Evolutionary conservation across 2,797 vertebrate genomes (phyloP), one percentile per base, ranked within the genome.

Genomic region (Cyclopterus lumpus): DNA sequence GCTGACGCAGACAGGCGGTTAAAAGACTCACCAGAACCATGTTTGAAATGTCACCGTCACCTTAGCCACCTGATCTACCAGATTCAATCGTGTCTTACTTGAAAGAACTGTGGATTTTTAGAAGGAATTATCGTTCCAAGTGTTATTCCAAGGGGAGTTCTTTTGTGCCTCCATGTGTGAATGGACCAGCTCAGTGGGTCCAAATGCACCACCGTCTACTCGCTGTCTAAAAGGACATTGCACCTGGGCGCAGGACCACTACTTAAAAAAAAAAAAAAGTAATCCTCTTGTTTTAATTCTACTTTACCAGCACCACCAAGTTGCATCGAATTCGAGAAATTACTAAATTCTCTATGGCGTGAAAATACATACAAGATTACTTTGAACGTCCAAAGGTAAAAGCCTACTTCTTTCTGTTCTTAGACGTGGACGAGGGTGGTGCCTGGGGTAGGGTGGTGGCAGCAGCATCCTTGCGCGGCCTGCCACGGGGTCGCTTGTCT

Each of bases 401-500:
- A 30, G 53, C 53, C 93, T 97, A 98, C 97, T 99, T 99, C 93
- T 97, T 98, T 93, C 95, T 96, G 95, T 95, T 96, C 94, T 96
- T 97, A 92, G 96, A 95, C 77, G 94, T 95, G 89, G 95, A 95
- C 91, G 94, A 94, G 67, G 88, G 78, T 82, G 86, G 89, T 18
- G 86, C 79, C 81, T 91, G 92, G 85, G 93, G 87, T 59, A 88
- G 81, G 73, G 88, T 73, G 53, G 84, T 75, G 73, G 88, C 75
- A 49, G 84, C 77, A 94, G 95, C 96, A 97, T 98, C 97, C 95
- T 97, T 98, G 91, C 97, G 97, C 89, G 97, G 97, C 95, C 97
- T 95, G 94, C 97, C 97, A 94, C 97, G 95, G 93, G 97, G 97
- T 95, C 97, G 97, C 95, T 97, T 97, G 96, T 98, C 97, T 93